phyloP scores from a whole-genome alignment of 2,113 vertebrate genomes.

The Dasyurus viverrinus region DNA sequence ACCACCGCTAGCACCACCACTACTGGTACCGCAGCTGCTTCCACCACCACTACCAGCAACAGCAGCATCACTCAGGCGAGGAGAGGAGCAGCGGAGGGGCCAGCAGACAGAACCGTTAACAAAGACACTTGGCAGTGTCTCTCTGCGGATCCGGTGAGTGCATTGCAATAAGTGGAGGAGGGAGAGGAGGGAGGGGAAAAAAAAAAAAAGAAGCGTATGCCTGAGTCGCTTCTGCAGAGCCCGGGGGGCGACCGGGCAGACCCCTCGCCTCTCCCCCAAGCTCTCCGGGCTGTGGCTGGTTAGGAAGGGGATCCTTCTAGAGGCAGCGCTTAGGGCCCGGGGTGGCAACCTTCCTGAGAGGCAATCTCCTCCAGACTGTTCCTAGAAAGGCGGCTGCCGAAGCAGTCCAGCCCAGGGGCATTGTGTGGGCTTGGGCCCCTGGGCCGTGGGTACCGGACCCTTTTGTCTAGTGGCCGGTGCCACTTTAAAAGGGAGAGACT shows the following conservation, averaged over 20 bases:
- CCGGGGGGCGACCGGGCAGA: not conserved
- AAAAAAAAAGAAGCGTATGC: conserved; percentile 7
- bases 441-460: conserved; percentile 62
- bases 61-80: conserved; percentile 53
- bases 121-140: conserved; percentile 80
- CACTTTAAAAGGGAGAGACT: not conserved
- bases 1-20: not conserved
- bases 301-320: conserved; percentile 2
- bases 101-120: conserved; percentile 81
- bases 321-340: not conserved
- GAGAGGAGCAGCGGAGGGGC: conserved; percentile 64
- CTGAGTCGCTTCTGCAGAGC: not conserved
- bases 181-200: not conserved
- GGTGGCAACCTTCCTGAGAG: not conserved
- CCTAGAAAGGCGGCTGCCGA: conserved; percentile 55
- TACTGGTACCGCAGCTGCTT: not conserved
- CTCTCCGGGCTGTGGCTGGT: not conserved
- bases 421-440: conserved; percentile 12
- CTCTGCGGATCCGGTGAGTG: conserved; percentile 74
- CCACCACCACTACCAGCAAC: conserved; percentile 36
- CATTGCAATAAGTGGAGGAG: not conserved
- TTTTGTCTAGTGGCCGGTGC: conserved; percentile 73
- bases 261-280: not conserved
- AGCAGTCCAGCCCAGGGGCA: not conserved
- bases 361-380: not conserved